Conservation (phyloP, 2,113 vertebrate species). For the Gymnorhina tibicen region DNA sequence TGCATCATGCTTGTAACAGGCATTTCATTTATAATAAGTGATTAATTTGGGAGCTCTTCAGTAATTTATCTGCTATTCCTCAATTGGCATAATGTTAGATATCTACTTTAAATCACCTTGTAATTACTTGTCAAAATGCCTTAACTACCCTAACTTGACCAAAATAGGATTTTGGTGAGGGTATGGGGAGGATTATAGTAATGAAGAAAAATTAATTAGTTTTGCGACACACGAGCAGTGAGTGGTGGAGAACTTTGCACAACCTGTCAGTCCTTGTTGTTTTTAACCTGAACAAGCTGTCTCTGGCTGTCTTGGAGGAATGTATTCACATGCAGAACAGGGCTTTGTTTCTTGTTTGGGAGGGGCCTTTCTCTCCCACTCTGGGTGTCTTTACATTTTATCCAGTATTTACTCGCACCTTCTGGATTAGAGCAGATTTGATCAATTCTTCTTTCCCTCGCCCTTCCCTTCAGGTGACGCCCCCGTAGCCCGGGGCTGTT, state of each 20-base stretch:
- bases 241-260: conserved; percentile 71
- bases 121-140: conserved; percentile 78
- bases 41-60: conserved; percentile 75
- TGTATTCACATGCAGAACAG: conserved; percentile 45
- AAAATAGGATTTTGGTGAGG: conserved; percentile 62
- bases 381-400: conserved; percentile 21
- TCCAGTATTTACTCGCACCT: conserved; percentile 48
- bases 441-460: conserved; percentile 30
- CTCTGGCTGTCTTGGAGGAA: conserved; percentile 46
- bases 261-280: conserved; percentile 53
- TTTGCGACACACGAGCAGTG: not conserved
- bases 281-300: conserved; percentile 59
- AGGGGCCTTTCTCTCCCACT: not conserved
- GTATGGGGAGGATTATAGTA: conserved; percentile 18
- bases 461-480: not conserved
- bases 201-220: not conserved
- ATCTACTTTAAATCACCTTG: conserved; percentile 71
- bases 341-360: conserved; percentile 31
- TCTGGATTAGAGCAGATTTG: conserved; percentile 51
- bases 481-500: not conserved
- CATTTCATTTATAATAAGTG: conserved; percentile 78
- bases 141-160: conserved; percentile 80
- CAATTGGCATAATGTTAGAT: conserved; percentile 71
- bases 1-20: conserved; percentile 88
- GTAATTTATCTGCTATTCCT: conserved; percentile 77